These are phyloP conservation scores for Cremastobaeus sp. DNA, from an alignment of 2,888 invertebrate genomes.

Conservation along the genomic window DNA sequence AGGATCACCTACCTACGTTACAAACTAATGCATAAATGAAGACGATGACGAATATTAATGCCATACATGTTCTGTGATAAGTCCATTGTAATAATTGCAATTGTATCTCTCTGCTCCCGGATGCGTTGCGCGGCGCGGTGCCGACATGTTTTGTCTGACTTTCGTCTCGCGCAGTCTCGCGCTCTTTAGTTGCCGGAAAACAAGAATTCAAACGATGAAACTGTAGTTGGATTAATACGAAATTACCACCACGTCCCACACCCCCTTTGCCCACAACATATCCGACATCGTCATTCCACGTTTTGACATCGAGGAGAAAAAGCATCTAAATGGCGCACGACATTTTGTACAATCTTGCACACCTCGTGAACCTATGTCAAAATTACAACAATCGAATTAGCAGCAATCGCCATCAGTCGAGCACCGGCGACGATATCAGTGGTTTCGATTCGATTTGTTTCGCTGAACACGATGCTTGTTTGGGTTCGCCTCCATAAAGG, in stretches of 20 bases:
- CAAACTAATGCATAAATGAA: conserved; percentile 72
- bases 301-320: conserved; percentile 19
- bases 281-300: conserved; percentile 49
- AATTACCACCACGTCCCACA: not conserved
- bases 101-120: conserved; percentile 72
- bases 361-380: not conserved
- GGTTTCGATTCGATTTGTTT: conserved; percentile 28
- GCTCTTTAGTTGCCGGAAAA: conserved; percentile 47
- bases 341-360: conserved; percentile 36
- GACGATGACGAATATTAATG: conserved; percentile 78
- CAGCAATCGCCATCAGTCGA: not conserved
- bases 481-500: conserved; percentile 35
- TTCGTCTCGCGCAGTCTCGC: conserved; percentile 60
- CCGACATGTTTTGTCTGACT: conserved; percentile 50
- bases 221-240: not conserved
- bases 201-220: not conserved
- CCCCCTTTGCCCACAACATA: conserved; percentile 30
- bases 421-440: conserved; percentile 11
- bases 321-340: conserved; percentile 2
- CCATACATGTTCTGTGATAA: conserved; percentile 80
- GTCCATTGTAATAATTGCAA: conserved; percentile 78
- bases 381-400: conserved; percentile 16
- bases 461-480: conserved; percentile 17
- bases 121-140: conserved; percentile 64
- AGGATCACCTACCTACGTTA: conserved; percentile 67